Evolutionary conservation across 2,797 vertebrate species (phyloP).

Genomic region (Liasis olivaceus): DNA sequence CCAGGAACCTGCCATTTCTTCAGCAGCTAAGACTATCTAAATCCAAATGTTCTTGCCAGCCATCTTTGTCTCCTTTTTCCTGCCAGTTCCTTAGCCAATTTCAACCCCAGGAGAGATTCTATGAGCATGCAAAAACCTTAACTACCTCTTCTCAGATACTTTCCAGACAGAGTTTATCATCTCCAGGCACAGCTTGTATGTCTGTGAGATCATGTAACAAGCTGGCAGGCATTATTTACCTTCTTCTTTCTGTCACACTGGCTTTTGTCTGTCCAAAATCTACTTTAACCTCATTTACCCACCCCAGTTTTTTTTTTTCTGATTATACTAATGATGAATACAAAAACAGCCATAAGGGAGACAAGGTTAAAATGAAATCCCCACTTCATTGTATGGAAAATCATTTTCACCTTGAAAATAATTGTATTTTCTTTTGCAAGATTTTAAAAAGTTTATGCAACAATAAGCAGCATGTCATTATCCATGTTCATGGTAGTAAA

Average conservation of each 20-base stretch:
- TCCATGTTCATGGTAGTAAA: neutral
- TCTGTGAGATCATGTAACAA: neutral
- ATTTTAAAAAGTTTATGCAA: neutral
- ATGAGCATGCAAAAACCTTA: neutral
- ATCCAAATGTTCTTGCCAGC: neutral
- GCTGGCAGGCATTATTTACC: neutral
- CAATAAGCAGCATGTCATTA: neutral
- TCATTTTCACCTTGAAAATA: neutral
- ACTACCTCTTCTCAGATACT: neutral
- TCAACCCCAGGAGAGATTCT: neutral
- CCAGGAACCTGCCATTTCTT: neutral
- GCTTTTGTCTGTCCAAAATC: neutral
- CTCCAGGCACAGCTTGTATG: neutral
- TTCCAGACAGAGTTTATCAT: neutral
- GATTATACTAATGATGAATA: neutral
- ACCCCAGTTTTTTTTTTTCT: neutral
- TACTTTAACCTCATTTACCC: neutral
- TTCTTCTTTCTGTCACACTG: neutral
- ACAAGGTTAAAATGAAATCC: neutral
- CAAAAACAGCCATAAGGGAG: neutral
- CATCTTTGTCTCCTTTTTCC: neutral
- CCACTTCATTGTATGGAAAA: neutral
- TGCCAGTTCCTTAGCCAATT: neutral
- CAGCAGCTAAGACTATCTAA: neutral
- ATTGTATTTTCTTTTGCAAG: neutral